Base-by-base conservation (phyloP, 2,888 invertebrate species). In the Macrophya alboannulata region DNA sequence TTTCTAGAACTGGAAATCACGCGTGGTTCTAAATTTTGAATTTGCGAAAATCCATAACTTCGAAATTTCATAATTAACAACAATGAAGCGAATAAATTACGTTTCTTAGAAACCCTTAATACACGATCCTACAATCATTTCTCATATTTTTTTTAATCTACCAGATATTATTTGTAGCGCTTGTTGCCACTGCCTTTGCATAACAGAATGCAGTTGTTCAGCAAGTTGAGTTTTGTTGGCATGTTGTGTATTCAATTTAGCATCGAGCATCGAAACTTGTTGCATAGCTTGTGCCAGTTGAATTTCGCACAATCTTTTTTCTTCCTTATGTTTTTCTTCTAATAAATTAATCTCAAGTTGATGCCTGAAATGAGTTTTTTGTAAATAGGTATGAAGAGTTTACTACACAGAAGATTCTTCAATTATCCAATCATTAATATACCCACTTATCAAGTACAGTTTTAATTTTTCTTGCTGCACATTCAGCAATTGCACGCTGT, bases 141-240 rank as follows among this genome's bases (percentile, higher is more conserved):
- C 12, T 1, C 10, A 62, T 62, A 62, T 81, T 48, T 86, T 40
- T 81, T 48, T 86, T 40, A 81, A 62, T 37, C 6, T 89, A 91
- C 92, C 91, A 85, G 96, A 95, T 82, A 97, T 95, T 86, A 97
- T 96, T 89, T 95, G 95, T 55, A 97, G 93, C 1, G 97, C 97
- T 91, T 97, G 97, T 59, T 96, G 95, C 97, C 97, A 97, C 92
- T 97, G 97, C 10, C 95, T 95, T 93, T 97, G 96, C 97, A 97
- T 97, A 0, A 97, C 96, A 86, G 95, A 95, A 92, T 97, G 97
- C 86, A 98, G 94, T 91, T 97, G 96, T 85, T 97, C 95, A 1
- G 97, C 97, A 72, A 97, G 95, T 89, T 96, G 95, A 0, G 95
- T 95, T 90, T 96, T 96, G 3, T 94, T 94, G 31, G 94, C 92